These are phyloP conservation scores for Pardalotus punctatus DNA, from an alignment of 2,113 vertebrate genomes.

Conservation along the genomic window DNA sequence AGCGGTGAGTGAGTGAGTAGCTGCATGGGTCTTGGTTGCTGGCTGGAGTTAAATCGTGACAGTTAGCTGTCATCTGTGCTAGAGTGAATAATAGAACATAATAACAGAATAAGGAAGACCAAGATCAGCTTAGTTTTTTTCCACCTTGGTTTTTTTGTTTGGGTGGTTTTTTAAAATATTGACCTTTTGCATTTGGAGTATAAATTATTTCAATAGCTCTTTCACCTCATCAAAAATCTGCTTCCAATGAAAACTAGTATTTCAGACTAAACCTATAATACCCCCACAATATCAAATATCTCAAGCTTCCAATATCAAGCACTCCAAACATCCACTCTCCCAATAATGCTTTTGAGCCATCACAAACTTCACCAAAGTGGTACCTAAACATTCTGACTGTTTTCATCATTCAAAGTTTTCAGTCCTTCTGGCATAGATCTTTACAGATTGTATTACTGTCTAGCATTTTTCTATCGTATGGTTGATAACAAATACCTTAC, in stretches of 20 bases:
- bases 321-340: background rate
- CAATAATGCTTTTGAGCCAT: background rate
- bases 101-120: background rate
- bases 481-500: background rate
- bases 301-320: background rate
- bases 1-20: background rate
- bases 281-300: background rate
- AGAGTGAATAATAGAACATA: background rate
- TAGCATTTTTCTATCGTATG: background rate
- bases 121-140: background rate
- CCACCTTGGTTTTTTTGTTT: background rate
- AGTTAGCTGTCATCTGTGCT: background rate
- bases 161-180: rapidly evolving
- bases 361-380: background rate
- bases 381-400: background rate
- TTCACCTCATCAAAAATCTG: background rate
- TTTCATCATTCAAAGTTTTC: background rate
- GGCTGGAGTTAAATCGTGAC: background rate
- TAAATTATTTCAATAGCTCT: background rate
- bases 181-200: background rate
- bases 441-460: constrained; percentile 12
- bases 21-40: background rate
- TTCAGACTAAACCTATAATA: background rate
- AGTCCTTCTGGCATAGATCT: background rate
- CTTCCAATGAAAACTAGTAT: background rate